Base-by-base conservation (phyloP, 2,113 vertebrate species). In the Toxostoma redivivum region DNA sequence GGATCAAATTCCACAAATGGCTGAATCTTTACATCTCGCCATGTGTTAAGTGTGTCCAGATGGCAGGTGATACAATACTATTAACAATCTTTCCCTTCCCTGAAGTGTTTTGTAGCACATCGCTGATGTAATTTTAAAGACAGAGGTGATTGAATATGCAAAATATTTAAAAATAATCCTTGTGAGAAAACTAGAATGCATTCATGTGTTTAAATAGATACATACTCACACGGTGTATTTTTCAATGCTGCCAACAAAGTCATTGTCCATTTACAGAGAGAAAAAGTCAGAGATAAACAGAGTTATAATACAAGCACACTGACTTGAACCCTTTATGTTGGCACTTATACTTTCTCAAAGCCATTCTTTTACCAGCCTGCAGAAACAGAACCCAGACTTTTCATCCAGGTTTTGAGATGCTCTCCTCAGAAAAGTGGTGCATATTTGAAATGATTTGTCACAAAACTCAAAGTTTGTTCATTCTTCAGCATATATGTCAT, bases 11-110 rank as follows among this genome's bases (percentile, higher is more conserved):
- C 88, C 82, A 88, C 79, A 95, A 96, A 95, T 83, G 88, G 50
- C n/a, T 88, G 72, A 93, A 92, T 86, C 94, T 93, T 92, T 94
- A 77, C 76, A 81, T 94, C 91, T 92, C 95, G 70, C 82, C 86
- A 92, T 83, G 88, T 92, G 91, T 92, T 94, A 96, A 97, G 82
- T 77, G 76, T 93, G 86, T 95, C 95, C 96, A 97, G 96, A 93
- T 94, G 94, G 91, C 76, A 90, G 92, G 92, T 93, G 88, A 94
- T 78, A 90, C 67, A 88, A 71, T 42, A 50, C 47, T 38, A 73
- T 93, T 94, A 94, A 78, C 65, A 94, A 93, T 58, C 76, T 77
- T 92, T 86, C 80, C 50, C 38, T 90, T 95, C 88, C 94, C 92
- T 70, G 38, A 93, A 93, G 88, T 73, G 72, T 70, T 92, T 96